Evolutionary conservation across 2,113 vertebrate genomes (phyloP).

Genomic region (Atlantisia rogersi): DNA sequence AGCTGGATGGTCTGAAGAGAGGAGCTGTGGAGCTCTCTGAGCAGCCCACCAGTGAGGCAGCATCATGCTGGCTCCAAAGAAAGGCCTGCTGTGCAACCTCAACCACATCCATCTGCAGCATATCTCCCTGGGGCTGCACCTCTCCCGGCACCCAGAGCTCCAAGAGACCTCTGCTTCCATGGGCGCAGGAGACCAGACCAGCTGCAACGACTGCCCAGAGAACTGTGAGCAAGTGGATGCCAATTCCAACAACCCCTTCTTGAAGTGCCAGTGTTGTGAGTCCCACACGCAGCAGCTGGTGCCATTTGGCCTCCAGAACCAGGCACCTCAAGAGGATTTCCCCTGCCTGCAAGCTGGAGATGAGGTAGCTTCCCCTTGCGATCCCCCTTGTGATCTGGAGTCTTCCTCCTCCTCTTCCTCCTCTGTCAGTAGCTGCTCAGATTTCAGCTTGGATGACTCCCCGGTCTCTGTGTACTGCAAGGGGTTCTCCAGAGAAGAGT

Average conservation of each 20-base stretch:
- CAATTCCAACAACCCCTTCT: conserved; percentile 91
- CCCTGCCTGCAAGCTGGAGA: conserved; percentile 66
- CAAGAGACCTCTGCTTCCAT: conserved; percentile 64
- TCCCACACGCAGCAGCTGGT: conserved; percentile 74
- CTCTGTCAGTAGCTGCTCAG: conserved; percentile 93
- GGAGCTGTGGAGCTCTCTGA: background rate
- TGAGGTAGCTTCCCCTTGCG: conserved; percentile 84
- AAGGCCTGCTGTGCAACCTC: conserved; percentile 80
- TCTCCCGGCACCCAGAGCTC: conserved; percentile 75
- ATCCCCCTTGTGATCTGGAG: conserved; percentile 82
- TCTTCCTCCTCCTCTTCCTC: conserved; percentile 80
- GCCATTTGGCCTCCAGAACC: conserved; percentile 36
- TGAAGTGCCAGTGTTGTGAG: conserved; percentile 88
- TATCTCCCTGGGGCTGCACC: conserved; percentile 78
- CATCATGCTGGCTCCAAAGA: conserved; percentile 78
- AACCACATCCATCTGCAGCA: conserved; percentile 84
- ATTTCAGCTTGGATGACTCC: conserved; percentile 88
- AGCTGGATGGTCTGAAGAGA: conserved; percentile 18
- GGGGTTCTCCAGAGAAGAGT: conserved; percentile 63
- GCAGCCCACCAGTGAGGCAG: background rate
- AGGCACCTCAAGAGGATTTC: background rate
- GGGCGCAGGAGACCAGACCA: conserved; percentile 26
- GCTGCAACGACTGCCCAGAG: conserved; percentile 33
- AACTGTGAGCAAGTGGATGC: conserved; percentile 78
- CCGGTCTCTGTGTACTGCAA: conserved; percentile 81